These are phyloP conservation scores for Barypeithes pellucidus DNA, from an alignment of 2,888 invertebrate genomes.

Conservation along the genomic window DNA sequence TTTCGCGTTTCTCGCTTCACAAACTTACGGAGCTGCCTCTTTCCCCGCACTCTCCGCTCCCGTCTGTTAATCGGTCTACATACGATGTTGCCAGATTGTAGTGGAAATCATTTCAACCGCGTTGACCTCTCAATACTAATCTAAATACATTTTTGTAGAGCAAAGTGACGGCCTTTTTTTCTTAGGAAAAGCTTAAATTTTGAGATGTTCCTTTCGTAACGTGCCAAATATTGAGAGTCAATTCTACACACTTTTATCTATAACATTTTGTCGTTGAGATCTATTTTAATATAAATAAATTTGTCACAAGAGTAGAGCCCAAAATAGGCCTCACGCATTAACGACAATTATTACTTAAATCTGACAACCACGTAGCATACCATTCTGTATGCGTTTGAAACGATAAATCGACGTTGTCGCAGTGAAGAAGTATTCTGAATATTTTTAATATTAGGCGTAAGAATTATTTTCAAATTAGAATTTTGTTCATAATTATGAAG, in stretches of 20 bases:
- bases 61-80: constrained; percentile 36
- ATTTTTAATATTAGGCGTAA: background rate
- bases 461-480: too few relatives aligned
- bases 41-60: constrained; percentile 42
- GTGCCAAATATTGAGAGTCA: too few relatives aligned
- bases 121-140: background rate
- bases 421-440: background rate
- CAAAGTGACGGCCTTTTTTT: too few relatives aligned
- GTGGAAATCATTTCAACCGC: background rate
- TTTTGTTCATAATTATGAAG: too few relatives aligned
- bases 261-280: too few relatives aligned
- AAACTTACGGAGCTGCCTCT: constrained; percentile 50
- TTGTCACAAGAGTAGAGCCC: background rate
- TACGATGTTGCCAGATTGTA: constrained; percentile 27
- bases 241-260: too few relatives aligned
- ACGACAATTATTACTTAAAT: constrained; percentile 11
- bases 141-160: too few relatives aligned
- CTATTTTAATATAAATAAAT: too few relatives aligned
- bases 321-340: background rate
- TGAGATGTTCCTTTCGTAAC: too few relatives aligned
- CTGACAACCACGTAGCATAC: constrained; percentile 17
- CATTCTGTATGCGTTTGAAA: background rate
- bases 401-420: constrained; percentile 20
- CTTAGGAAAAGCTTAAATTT: too few relatives aligned
- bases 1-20: constrained; percentile 44